Base-by-base conservation (phyloP, 2,888 invertebrate genomes). In the Beris chalybata region DNA sequence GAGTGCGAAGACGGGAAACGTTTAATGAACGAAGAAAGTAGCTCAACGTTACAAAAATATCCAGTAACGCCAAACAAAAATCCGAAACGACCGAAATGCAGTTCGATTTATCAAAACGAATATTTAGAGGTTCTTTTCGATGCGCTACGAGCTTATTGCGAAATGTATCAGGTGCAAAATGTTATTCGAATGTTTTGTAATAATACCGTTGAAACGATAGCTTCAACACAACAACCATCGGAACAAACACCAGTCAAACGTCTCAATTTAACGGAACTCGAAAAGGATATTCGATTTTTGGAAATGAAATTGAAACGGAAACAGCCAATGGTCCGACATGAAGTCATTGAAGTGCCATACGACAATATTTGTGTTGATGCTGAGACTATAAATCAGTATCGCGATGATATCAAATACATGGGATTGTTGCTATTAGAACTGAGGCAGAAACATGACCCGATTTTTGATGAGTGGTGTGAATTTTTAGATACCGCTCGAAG, bases 111-210 rank as follows among this genome's bases (percentile, higher is more conserved):
- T 52, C 75, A 76, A 2, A 73, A 76, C 29, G 76, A 77, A 56
- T 79, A 79, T 65, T 67, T 79, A 0, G 59, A 72, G 15, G 64
- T 79, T 5, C 64, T 79, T 11, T 70, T 79, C 0, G 70, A 71
- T 13, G 77, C 77, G 0, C 58, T 79, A 0, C 71, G 73, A 29
- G 75, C 74, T 45, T 79, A 77, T 59, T 77, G 77, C 54, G 67
- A 74, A 3, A 75, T 75, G 71, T 70, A 75, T 67, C 74, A 74
- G n/a, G 64, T 74, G 3, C 71, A 73, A 15, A 72, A 73, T 0
- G 75, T 75, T 58, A 61, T 61, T 3, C 11, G 43, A 11, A 50
- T 44, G 2, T 61, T 52, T 22, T 15, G n/a, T 3, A 61, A 52
- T 9, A 56, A 64, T 73, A 74, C 55, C 1, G 67, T 15, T 70